Evolutionary conservation across 35 echinoderm and acorn worm genomes (phyloP), one percentile per base, ranked within the genome.

Genomic region (Ptychodera flava): DNA sequence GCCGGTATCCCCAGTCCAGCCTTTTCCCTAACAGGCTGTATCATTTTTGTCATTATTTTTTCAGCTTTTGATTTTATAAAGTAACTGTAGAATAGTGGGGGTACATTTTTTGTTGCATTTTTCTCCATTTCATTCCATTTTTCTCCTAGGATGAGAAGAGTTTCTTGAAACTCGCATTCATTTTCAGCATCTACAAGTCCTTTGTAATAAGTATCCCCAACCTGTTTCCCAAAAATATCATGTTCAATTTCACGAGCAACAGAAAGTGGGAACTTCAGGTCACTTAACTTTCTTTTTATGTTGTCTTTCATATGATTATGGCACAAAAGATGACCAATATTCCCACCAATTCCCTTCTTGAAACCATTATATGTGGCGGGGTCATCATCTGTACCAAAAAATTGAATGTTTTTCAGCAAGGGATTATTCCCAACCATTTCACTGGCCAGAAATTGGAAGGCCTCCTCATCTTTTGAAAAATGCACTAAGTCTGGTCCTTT

Each of bases 1-100:
- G 85, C 30, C 2, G 84, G 84, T 16, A 36, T 6, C 2, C 84
- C 84, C 45, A 86, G 34, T 2, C 85, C 85, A 33, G 38, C 38
- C 37, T 32, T 30, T 77, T 77, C 52, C 38, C 85, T 86, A 0
- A 86, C 28, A 0, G 85, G 52, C 6, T 1, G 31, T 35, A 86
- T 86, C 85, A 86, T 86, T 77, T 86, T 86, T 78, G 45, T 45
- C 85, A 86, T 86, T 77, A 86, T 77, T 86, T 31, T 15, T 76
- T 45, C 33, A 77, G 85, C 85, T 32, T 86, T 86, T 77, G 76
- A 6, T 77, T 86, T 86, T 28, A 86, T 32, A 33, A 86, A 86
- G 36, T 86, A 86, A 86, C 35, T 28, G 16, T 35, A 15, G 64
- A 35, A 84, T 31, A 77, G 76, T 0, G 76, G 85, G 1, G 85